phyloP scores from a whole-genome alignment of 2,797 vertebrate species.

The Neosalanx taihuensis region DNA sequence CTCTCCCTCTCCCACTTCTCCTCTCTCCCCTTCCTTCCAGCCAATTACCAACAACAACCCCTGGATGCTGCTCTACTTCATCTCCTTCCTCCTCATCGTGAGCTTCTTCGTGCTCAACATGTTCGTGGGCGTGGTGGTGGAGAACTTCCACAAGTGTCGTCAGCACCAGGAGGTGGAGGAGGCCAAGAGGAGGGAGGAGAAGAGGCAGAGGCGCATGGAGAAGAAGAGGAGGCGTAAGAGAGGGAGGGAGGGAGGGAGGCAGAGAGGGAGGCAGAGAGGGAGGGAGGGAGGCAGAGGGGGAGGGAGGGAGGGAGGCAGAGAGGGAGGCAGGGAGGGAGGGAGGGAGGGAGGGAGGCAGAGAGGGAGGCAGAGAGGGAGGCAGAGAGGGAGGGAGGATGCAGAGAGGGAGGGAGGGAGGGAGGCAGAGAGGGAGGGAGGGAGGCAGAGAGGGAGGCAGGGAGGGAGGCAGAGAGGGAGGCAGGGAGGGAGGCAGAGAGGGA shows the following conservation, averaged over 20 bases:
- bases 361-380: neutral
- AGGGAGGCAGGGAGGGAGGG: no score
- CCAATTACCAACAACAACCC: slow-evolving; percentile 75
- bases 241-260: neutral
- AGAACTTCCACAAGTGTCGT: slow-evolving; percentile 91
- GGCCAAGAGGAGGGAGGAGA: slow-evolving; percentile 78
- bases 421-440: no score
- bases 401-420: neutral
- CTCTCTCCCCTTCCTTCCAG: slow-evolving; percentile 22
- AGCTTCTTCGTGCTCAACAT: slow-evolving; percentile 92
- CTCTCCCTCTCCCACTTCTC: neutral
- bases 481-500: slow-evolving; percentile 79
- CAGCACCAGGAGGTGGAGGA: slow-evolving; percentile 82
- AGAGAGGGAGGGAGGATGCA: neutral
- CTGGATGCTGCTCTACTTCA: slow-evolving; percentile 92
- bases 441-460: neutral
- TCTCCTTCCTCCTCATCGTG: slow-evolving; percentile 90
- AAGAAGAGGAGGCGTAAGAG: slow-evolving; percentile 84
- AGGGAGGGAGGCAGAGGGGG: neutral
- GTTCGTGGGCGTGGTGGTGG: slow-evolving; percentile 89
- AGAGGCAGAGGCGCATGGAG: slow-evolving; percentile 77
- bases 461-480: slow-evolving; percentile 73
- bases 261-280: neutral
- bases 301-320: neutral
- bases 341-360: neutral